Evolutionary conservation across 1,140 invertebrate species (phyloP), one percentile per base, ranked within the genome.

Genomic region (Chionoecetes opilio): DNA sequence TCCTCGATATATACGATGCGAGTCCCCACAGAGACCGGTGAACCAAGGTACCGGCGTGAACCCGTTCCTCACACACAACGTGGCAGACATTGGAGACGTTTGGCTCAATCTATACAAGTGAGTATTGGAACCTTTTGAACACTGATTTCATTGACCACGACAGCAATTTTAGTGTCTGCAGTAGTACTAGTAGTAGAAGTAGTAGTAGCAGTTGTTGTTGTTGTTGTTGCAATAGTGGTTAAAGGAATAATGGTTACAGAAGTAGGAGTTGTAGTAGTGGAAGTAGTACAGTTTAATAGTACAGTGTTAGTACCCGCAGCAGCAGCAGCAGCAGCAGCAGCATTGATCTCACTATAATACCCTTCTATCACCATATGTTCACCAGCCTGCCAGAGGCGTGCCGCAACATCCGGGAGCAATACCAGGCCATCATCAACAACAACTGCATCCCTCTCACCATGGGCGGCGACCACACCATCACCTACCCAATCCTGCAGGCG

Each of bases 381-480:
- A 3, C 38, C 93, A 94, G 93, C 21, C 88, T 94, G 3, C 75
- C 88, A 34, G 93, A 91, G n/a, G 93, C 93, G 2, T 94, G 93
- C 41, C 26, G 63, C 6, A 91, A 94, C 82, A 94, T 94, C 88
- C 63, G 93, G 1, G 89, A 94, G 35, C 93, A 91, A 29, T 94
- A 91, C 37, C 26, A 35, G n/a, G 75, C 32, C 3, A 75, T 94
- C 89, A 86, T 94, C 0, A 94, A 37, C 17, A 85, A 91, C 35
- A 86, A 86, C 37, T 94, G 93, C 37, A n/a, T 94, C 34, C 93
- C 93, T 34, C 89, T 94, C 3, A 86, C 93, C 29, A 94, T 94
- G 93, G 93, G 93, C 34, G 93, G 93, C 9, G 93, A 94, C 93
- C 93, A 94, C 82, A 94, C 93, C 82, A 94, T 94, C 82, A 34